Evolutionary conservation across 2,113 vertebrate genomes (phyloP), one percentile per base, ranked within the genome.

Genomic region (Anhinga anhinga): DNA sequence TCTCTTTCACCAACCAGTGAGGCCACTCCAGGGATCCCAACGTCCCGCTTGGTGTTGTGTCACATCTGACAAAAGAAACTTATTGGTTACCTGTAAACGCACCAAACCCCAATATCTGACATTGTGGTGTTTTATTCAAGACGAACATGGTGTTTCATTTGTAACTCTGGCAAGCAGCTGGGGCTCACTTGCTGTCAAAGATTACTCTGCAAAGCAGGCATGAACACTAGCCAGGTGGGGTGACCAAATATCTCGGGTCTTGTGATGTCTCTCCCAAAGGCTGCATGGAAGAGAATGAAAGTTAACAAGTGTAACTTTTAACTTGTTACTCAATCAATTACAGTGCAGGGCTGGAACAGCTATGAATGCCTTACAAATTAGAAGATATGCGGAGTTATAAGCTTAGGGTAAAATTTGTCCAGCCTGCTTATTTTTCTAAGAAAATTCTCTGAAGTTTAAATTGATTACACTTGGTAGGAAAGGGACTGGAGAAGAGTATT

Each of bases 41-140:
- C 20, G 32, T 40, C 49, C 29, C 22, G 8, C 19, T 47, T 59
- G 17, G 10, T 90, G 17, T 42, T 8, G 6, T 32, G 14, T 63
- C 55, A 27, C 25, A 23, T 90, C 50, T 58, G 55, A 32, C 25
- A 34, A 69, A 76, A 73, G 52, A 38, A 8, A 15, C 1, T 0
- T 65, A 9, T 40, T 53, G 25, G 4, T 45, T 65, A 71, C 30
- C 42, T 49, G n/a, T 42, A 58, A 81, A 21, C 14, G 47, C 13
- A 22, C 22, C 22, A 26, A 70, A 80, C 6, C 32, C 21, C 0
- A 1, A 0, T 49, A 53, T 23, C 10, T 19, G 29, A 32, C 10
- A 36, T 47, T 25, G 32, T 63, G 14, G 9, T 55, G 45, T 25
- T 58, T 76, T 70, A 23, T 15, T 40, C 17, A 52, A 63, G 44